phyloP scores from a whole-genome alignment of 1,140 invertebrate genomes.

The Vanessa atalanta region DNA sequence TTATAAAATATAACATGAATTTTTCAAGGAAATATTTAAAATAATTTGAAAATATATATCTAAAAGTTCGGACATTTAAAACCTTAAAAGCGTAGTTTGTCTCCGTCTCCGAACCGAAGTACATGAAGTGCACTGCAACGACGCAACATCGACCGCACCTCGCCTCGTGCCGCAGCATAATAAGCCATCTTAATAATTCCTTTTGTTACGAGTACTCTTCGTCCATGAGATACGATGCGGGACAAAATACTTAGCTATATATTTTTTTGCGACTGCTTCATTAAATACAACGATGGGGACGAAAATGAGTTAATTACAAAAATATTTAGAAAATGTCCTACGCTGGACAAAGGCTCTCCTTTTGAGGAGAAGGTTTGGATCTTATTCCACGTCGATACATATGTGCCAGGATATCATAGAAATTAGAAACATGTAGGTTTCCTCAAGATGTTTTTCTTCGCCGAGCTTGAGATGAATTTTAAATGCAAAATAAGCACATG shows the following conservation, averaged over 20 bases:
- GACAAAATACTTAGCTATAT: background rate
- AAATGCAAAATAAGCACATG: no score
- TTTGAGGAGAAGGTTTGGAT: no score
- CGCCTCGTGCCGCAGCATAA: slow-evolving; percentile 51
- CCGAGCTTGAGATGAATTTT: no score
- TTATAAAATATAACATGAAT: no score
- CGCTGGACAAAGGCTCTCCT: no score
- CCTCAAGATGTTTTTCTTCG: no score
- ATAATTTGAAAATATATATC: background rate
- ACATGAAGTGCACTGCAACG: slow-evolving; percentile 22
- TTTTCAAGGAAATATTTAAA: background rate
- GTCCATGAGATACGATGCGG: background rate
- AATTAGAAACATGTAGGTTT: no score
- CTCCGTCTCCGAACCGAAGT: slow-evolving; percentile 23
- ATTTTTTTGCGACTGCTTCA: background rate
- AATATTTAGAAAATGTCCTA: no score
- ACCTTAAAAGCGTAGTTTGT: slow-evolving; percentile 20
- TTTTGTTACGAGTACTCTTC: slow-evolving; percentile 46
- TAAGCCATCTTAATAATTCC: slow-evolving; percentile 62
- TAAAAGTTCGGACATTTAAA: slow-evolving; percentile 9
- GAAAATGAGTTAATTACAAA: no score
- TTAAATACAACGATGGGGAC: no score
- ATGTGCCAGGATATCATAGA: no score
- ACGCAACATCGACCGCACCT: slow-evolving; percentile 40
- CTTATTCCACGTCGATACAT: no score